phyloP scores from a whole-genome alignment of 2,113 vertebrate species.

The Sebastes schlegelii region DNA sequence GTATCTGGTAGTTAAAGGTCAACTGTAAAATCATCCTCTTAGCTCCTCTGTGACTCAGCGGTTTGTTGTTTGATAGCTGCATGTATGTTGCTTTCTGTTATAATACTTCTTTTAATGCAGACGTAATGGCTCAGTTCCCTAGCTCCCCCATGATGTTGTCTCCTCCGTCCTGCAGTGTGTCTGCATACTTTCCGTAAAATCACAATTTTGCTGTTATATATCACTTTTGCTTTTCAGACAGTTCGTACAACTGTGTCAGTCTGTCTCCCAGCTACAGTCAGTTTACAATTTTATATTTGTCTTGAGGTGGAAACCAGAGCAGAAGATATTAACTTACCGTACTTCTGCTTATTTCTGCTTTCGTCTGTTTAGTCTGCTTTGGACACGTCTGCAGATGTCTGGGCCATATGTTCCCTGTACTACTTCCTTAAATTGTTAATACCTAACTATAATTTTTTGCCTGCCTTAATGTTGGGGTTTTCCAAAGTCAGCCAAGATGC shows the following conservation, averaged over 20 bases:
- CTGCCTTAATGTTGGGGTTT: not conserved
- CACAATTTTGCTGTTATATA: not conserved
- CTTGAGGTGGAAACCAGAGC: constrained; percentile 36
- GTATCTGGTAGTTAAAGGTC: constrained; percentile 58
- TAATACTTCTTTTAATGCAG: not conserved
- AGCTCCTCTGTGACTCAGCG: constrained; percentile 40
- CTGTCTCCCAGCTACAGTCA: constrained; percentile 20
- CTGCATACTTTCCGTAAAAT: constrained; percentile 26
- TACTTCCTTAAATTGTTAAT: not conserved
- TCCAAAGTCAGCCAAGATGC: not conserved
- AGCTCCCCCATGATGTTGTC: not conserved
- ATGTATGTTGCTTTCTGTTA: constrained; percentile 27
- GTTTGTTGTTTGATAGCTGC: constrained; percentile 46
- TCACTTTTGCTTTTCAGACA: not conserved
- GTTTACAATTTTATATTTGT: constrained; percentile 28
- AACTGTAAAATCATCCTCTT: constrained; percentile 48
- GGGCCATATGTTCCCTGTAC: not conserved
- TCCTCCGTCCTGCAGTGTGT: not conserved
- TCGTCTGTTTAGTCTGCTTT: constrained; percentile 46
- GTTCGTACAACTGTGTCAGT: not conserved
- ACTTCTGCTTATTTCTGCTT: constrained; percentile 27
- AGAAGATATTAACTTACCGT: constrained; percentile 5
- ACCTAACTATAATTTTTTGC: not conserved
- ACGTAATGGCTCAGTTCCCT: not conserved
- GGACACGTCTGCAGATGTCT: not conserved